Percentiles rank a stretch among this genome's conserved stretches.
phyloP scores from a whole-genome alignment of 2,113 vertebrate species.

The human region GRCh38 chr2:219081501-219082000 shows the following conservation, averaged over 20 bases:
- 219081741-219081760: not conserved
- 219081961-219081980: slow-evolving; percentile 45
- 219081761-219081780: not conserved
- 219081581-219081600: not conserved
- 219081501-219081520: slow-evolving; percentile 22
- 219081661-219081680: not conserved
- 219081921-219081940: not conserved
- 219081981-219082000: slow-evolving; percentile 8
- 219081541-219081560: not conserved
- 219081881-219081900: not conserved
- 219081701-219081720: not conserved
- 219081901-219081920: not conserved
- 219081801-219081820: not conserved
- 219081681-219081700: not conserved
- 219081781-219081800: not conserved
- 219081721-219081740: slow-evolving; percentile 13
- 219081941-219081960: not conserved
- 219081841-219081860: not conserved
- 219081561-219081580: not conserved
- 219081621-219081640: not conserved
- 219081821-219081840: not conserved
- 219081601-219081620: not conserved
- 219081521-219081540: not conserved
- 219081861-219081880: slow-evolving; percentile 16
- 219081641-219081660: not conserved